phyloP scores from a whole-genome alignment of 2,888 invertebrate species.

The Aphodius granarius region DNA sequence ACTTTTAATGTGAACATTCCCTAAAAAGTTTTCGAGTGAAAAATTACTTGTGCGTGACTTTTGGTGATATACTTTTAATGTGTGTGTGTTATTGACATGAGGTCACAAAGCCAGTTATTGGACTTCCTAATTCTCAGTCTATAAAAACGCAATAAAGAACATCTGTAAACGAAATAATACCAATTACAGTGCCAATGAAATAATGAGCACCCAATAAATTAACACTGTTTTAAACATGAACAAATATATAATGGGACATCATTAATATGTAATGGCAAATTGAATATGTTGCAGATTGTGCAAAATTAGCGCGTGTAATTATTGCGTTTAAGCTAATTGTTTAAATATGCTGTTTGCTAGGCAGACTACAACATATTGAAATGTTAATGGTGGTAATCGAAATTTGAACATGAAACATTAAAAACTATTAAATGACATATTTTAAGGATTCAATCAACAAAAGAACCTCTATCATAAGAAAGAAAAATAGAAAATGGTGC shows the following conservation, averaged over 20 bases:
- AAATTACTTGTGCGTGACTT: too few relatives aligned
- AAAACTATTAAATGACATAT: too few relatives aligned
- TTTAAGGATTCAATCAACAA: too few relatives aligned
- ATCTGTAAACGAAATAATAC: not conserved
- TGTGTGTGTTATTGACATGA: too few relatives aligned
- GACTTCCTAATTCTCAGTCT: too few relatives aligned
- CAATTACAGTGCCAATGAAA: not conserved
- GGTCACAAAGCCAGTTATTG: too few relatives aligned
- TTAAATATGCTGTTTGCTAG: not conserved
- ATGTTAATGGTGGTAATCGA: not conserved
- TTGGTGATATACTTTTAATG: too few relatives aligned
- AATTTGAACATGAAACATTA: too few relatives aligned
- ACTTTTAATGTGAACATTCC: not conserved
- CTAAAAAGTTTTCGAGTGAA: too few relatives aligned
- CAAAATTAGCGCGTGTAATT: not conserved
- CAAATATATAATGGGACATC: not conserved
- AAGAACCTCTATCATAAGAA: not conserved
- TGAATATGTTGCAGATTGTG: not conserved
- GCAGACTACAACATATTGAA: not conserved
- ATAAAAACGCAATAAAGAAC: not conserved
- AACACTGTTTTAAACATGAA: not conserved
- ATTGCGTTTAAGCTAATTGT: not conserved
- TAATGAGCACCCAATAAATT: not conserved
- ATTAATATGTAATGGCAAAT: not conserved
- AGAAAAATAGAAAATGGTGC: conserved; percentile 28